Evolutionary conservation across 1,140 invertebrate species (phyloP).

Genomic region (Trichonephila clavata): DNA sequence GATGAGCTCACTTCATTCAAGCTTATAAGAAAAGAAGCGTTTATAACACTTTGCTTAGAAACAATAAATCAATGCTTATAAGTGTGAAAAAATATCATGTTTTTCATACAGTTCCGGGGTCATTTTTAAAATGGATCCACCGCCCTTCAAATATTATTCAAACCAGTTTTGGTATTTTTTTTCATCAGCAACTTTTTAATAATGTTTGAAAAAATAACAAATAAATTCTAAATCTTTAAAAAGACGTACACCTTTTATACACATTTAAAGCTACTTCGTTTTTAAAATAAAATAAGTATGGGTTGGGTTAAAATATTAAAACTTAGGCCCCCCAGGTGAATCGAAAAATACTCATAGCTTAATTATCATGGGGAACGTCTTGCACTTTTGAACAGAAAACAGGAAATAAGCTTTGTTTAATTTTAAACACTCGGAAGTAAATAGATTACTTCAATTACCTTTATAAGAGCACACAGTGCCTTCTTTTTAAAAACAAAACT

Average conservation of each 20-base stretch:
- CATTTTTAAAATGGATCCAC: background rate
- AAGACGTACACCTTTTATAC: background rate
- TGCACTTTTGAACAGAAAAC: background rate
- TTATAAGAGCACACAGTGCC: background rate
- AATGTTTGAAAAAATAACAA: background rate
- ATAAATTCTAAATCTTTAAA: background rate
- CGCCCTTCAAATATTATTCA: no score
- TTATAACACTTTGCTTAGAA: background rate
- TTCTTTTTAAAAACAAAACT: constrained; percentile 2
- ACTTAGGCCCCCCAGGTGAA: background rate
- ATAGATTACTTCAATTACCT: background rate
- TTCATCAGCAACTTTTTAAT: no score
- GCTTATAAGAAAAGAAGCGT: background rate
- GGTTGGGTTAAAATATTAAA: background rate
- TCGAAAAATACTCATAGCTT: background rate
- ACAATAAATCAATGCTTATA: constrained; percentile 26
- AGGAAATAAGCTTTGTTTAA: background rate
- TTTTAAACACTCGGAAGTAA: constrained; percentile 3
- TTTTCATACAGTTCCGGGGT: constrained; percentile 4
- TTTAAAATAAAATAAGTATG: background rate
- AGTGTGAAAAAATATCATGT: constrained; percentile 1
- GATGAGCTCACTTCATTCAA: background rate
- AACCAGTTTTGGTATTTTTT: no score
- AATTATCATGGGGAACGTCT: background rate
- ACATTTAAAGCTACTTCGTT: background rate